phyloP scores from a whole-genome alignment of 2,888 invertebrate genomes.

The Brachyopa scutellaris region DNA sequence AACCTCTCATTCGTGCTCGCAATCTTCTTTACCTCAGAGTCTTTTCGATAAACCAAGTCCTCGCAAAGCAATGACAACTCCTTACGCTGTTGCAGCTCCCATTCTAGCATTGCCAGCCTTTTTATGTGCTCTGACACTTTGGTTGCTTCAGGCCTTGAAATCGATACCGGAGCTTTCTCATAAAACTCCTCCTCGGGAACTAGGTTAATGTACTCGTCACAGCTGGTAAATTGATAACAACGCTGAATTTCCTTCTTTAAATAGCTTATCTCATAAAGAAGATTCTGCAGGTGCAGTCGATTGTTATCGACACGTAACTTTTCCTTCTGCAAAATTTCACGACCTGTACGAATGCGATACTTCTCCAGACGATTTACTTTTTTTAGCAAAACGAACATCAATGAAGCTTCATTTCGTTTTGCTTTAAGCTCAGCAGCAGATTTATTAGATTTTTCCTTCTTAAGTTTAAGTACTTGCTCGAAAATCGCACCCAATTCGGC shows the following conservation, averaged over 20 bases:
- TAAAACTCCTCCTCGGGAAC: conserved; percentile 93
- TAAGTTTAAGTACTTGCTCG: conserved; percentile 86
- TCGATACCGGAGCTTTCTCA: conserved; percentile 83
- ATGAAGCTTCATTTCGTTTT: conserved; percentile 87
- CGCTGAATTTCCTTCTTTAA: conserved; percentile 96
- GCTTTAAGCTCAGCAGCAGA: conserved; percentile 85
- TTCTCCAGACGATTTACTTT: conserved; percentile 96
- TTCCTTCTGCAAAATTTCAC: conserved; percentile 91
- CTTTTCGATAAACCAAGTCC: conserved; percentile 89
- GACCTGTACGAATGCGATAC: conserved; percentile 90
- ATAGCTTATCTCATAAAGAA: conserved; percentile 96
- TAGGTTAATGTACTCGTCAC: conserved; percentile 95
- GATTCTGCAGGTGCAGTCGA: conserved; percentile 94
- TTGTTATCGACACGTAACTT: conserved; percentile 95
- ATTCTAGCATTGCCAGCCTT: conserved; percentile 93
- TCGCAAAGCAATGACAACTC: conserved; percentile 90
- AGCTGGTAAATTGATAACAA: conserved; percentile 96
- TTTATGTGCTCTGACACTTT: conserved; percentile 89
- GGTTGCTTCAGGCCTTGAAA: conserved; percentile 86
- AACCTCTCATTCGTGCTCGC: conserved; percentile 89
- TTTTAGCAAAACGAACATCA: conserved; percentile 91
- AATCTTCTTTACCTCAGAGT: conserved; percentile 88
- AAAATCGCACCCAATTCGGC: conserved; percentile 87
- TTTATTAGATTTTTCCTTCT: conserved; percentile 84
- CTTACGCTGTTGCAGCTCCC: conserved; percentile 94